Conservation (phyloP, 2,888 invertebrate genomes). For the Therioaphis trifolii region DNA sequence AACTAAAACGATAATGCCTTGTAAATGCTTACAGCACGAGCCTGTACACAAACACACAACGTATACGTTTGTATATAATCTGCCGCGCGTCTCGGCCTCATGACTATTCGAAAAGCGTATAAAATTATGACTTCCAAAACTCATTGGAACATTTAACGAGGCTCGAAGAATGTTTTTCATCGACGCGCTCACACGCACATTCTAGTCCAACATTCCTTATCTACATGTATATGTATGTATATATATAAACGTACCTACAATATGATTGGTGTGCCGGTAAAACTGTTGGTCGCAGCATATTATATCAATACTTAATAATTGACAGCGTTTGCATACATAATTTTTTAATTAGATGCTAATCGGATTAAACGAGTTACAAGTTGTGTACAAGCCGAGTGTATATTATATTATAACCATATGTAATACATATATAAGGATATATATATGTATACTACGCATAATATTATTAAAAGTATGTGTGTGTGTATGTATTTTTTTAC, state of each 20-base stretch:
- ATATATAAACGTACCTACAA: neutral
- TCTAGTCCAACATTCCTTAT: conserved; percentile 44
- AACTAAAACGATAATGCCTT: too few species aligned
- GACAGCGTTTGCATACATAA: conserved; percentile 19
- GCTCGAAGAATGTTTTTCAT: conserved; percentile 34
- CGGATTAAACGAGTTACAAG: conserved; percentile 50
- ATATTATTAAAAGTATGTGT: too few species aligned
- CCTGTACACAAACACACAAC: too few species aligned
- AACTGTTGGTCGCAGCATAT: conserved; percentile 7
- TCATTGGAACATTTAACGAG: conserved; percentile 35
- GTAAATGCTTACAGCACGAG: too few species aligned
- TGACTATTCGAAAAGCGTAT: conserved; percentile 35
- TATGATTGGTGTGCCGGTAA: conserved; percentile 6
- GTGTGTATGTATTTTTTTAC: neutral
- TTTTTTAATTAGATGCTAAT: conserved; percentile 57
- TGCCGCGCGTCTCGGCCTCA: neutral
- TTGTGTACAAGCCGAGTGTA: neutral
- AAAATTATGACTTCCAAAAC: conserved; percentile 36
- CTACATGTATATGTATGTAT: neutral
- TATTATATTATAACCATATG: neutral
- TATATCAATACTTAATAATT: conserved; percentile 57
- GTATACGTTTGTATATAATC: too few species aligned
- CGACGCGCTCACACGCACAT: conserved; percentile 20
- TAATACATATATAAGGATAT: neutral
- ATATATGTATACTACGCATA: neutral